A percentile compares a stretch with the other conserved stretches of the same genome.
Evolutionary conservation across 2,888 invertebrate species (phyloP).

Genomic region (Microctonus aethiopoides): DNA sequence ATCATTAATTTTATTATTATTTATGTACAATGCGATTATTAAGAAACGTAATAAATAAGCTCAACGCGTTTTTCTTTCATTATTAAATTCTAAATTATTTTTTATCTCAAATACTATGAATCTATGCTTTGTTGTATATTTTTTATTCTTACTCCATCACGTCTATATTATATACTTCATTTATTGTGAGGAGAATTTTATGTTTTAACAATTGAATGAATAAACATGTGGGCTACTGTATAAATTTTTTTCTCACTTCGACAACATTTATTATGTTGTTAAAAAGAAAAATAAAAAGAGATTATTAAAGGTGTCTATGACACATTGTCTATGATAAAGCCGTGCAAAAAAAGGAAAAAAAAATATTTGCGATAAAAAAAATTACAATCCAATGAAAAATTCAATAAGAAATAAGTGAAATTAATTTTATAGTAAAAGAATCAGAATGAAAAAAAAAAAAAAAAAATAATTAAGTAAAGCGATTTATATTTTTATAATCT

Average conservation of each 20-base stretch:
- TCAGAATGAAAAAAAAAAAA: conserved; percentile 8
- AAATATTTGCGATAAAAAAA: conserved; percentile 2
- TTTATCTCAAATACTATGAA: conserved; percentile 44
- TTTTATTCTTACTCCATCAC: not conserved
- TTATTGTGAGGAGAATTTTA: not conserved
- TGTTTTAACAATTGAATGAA: conserved; percentile 6
- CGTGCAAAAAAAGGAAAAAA: conserved; percentile 18
- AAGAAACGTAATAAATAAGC: conserved; percentile 64
- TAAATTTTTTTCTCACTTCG: not conserved
- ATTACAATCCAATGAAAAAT: conserved; percentile 7
- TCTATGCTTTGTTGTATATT: conserved; percentile 39
- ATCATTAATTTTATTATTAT: conserved; percentile 30
- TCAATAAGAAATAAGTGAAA: not conserved
- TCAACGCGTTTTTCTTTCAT: conserved; percentile 51
- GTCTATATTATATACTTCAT: not conserved
- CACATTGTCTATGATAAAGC: not conserved
- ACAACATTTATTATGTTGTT: not conserved
- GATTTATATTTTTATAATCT: not conserved
- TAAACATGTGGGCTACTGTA: conserved; percentile 8
- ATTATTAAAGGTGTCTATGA: not conserved
- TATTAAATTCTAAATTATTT: not conserved
- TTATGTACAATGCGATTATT: conserved; percentile 59
- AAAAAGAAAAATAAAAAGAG: not conserved
- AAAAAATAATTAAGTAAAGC: conserved; percentile 15
- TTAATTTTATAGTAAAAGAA: conserved; percentile 22